Percentiles rank a stretch among this genome's conserved stretches.
phyloP scores from a whole-genome alignment of 2,888 invertebrate species.

The Eupithecia centaureata region DNA sequence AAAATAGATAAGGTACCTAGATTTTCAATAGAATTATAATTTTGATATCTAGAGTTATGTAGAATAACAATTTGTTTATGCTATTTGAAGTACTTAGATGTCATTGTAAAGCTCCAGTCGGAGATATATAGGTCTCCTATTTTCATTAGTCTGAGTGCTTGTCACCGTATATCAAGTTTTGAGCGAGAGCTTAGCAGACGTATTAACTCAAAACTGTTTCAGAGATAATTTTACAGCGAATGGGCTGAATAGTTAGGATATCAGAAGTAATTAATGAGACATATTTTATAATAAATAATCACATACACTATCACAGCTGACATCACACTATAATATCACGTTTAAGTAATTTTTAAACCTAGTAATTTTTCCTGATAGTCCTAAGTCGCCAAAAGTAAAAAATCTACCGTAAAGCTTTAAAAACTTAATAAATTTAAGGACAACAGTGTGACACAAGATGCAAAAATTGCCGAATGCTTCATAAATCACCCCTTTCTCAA shows the following conservation, averaged over 20 bases:
- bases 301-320: no score
- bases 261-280: background rate
- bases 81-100: constrained; percentile 27
- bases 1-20: background rate
- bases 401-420: no score
- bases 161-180: constrained; percentile 76
- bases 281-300: no score
- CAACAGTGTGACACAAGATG: background rate
- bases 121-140: constrained; percentile 45
- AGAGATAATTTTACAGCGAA: constrained; percentile 46
- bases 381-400: no score
- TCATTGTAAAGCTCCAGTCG: constrained; percentile 26
- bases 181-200: constrained; percentile 58
- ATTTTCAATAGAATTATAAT: background rate
- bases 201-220: constrained; percentile 55
- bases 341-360: no score
- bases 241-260: background rate
- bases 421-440: no score
- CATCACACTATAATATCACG: no score
- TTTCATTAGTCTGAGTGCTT: constrained; percentile 78
- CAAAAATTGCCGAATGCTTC: background rate
- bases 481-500: background rate
- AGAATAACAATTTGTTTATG: constrained; percentile 36
- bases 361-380: no score
- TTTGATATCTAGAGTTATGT: background rate